Conservation (phyloP, 2,113 vertebrate species). For the Hydrolagus affinis region DNA sequence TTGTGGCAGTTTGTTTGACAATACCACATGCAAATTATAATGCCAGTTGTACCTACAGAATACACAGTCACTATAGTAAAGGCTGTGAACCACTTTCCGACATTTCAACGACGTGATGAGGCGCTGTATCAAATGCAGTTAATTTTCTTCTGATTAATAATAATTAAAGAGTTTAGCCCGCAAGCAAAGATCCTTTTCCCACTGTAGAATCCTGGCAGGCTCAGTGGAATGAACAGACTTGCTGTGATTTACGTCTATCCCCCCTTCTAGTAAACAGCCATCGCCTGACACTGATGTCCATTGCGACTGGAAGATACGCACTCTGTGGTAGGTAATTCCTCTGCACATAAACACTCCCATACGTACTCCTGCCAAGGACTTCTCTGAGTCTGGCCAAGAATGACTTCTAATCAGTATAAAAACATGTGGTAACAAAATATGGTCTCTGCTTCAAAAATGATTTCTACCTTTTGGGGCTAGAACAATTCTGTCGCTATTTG, state of each 20-base stretch:
- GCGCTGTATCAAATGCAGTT: too few species aligned
- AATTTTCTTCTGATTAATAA: too few species aligned
- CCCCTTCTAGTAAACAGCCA: background rate
- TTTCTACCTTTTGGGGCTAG: background rate
- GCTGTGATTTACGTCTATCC: background rate
- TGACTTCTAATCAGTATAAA: background rate
- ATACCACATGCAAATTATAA: too few species aligned
- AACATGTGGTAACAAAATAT: background rate
- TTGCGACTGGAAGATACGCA: background rate
- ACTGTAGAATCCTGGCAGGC: background rate
- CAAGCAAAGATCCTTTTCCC: background rate
- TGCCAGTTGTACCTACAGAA: too few species aligned
- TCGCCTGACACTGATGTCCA: background rate
- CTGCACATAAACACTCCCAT: background rate
- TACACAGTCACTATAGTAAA: too few species aligned
- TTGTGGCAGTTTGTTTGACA: too few species aligned
- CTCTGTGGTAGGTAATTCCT: background rate
- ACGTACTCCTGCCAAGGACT: too few species aligned
- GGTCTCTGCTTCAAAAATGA: background rate
- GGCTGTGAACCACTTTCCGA: too few species aligned
- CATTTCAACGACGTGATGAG: too few species aligned
- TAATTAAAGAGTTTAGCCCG: too few species aligned
- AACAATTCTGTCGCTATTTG: background rate
- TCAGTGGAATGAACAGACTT: background rate
- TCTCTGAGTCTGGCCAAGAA: too few species aligned